These are phyloP conservation scores for Lathamus discolor DNA, from an alignment of 2,113 vertebrate species.

Conservation along the genomic window DNA sequence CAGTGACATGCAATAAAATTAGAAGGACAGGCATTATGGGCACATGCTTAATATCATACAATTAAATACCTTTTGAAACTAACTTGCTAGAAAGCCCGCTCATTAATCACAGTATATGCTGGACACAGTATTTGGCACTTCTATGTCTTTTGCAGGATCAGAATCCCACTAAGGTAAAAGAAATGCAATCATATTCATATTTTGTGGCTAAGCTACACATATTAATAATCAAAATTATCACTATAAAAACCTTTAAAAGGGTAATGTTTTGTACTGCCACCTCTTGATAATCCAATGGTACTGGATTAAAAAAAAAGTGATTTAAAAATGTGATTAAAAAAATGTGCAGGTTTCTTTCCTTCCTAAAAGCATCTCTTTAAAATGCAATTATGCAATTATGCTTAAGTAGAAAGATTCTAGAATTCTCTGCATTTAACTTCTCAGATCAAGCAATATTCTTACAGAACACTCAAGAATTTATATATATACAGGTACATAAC, in stretches of 20 bases:
- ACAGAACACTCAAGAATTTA: not conserved
- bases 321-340: not conserved
- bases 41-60: not conserved
- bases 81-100: not conserved
- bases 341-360: not conserved
- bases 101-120: not conserved
- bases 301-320: not conserved
- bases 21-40: not conserved
- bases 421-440: slow-evolving; percentile 12
- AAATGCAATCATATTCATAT: not conserved
- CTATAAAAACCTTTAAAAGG: not conserved
- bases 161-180: not conserved
- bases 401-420: not conserved
- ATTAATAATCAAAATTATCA: not conserved
- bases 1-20: slow-evolving; percentile 2
- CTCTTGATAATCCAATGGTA: not conserved
- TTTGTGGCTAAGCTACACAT: not conserved
- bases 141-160: not conserved
- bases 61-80: not conserved
- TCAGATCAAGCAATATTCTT: not conserved
- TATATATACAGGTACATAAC: not conserved
- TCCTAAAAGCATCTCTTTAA: not conserved
- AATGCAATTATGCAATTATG: not conserved
- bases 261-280: not conserved
- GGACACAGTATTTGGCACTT: not conserved